These are phyloP conservation scores for Synanthedon vespiformis DNA, from an alignment of 2,888 invertebrate genomes.

Conservation along the genomic window DNA sequence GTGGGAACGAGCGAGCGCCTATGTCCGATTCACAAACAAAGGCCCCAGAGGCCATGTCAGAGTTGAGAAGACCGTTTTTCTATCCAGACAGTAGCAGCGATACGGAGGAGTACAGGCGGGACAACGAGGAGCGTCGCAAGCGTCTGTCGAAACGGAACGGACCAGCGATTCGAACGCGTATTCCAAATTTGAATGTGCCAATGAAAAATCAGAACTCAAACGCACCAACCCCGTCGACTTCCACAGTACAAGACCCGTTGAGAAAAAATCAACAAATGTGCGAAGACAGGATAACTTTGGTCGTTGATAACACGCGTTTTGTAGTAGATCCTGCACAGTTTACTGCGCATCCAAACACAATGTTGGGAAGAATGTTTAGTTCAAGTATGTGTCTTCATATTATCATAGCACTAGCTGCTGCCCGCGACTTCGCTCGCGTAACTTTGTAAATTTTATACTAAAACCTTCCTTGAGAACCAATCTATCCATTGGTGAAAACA, in stretches of 20 bases:
- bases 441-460: no score
- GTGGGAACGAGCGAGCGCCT: slow-evolving; percentile 39
- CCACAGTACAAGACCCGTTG: slow-evolving; percentile 35
- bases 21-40: slow-evolving; percentile 54
- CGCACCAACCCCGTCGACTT: slow-evolving; percentile 46
- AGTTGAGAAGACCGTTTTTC: slow-evolving; percentile 50
- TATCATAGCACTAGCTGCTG: no score
- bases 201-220: slow-evolving; percentile 44
- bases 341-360: slow-evolving; percentile 96
- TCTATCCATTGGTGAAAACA: no score
- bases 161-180: slow-evolving; percentile 32
- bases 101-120: slow-evolving; percentile 83
- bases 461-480: no score
- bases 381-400: slow-evolving; percentile 68
- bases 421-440: no score
- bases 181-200: slow-evolving; percentile 36
- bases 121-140: slow-evolving; percentile 76
- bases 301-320: slow-evolving; percentile 93
- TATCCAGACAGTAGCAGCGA: slow-evolving; percentile 83
- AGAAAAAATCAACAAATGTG: slow-evolving; percentile 50
- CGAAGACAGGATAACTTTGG: slow-evolving; percentile 87
- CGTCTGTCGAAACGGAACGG: slow-evolving; percentile 55
- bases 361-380: slow-evolving; percentile 99
- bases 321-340: slow-evolving; percentile 94
- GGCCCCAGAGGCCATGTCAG: slow-evolving; percentile 53